Evolutionary conservation across 2,797 vertebrate species (phyloP).

Genomic region (Lerista edwardsae): DNA sequence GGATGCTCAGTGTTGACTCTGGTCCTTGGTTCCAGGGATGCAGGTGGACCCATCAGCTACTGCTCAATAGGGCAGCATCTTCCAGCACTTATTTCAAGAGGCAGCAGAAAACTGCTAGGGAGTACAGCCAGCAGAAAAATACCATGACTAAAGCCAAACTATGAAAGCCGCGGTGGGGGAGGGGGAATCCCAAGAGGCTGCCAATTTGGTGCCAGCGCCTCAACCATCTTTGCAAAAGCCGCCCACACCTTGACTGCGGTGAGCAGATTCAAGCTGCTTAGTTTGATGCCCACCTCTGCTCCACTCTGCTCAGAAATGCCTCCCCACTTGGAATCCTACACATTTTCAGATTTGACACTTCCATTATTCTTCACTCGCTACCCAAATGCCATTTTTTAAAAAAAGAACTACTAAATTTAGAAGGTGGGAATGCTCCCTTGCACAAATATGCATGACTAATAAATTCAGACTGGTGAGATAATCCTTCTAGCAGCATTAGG

Average conservation of each 20-base stretch:
- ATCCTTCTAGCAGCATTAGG: not conserved
- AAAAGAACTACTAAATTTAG: conserved; percentile 13
- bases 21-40: too few relatives aligned
- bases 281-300: conserved; percentile 29
- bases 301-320: conserved; percentile 18
- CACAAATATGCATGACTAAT: not conserved
- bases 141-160: not conserved
- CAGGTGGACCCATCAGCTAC: not conserved
- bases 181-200: not conserved
- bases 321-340: conserved; percentile 27
- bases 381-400: not conserved
- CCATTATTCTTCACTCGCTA: conserved; percentile 22
- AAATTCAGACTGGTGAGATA: not conserved
- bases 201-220: conserved; percentile 5
- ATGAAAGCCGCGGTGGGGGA: not conserved
- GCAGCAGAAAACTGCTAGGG: not conserved
- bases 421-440: not conserved
- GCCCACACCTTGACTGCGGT: not conserved
- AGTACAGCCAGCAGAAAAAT: not conserved
- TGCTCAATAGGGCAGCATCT: not conserved
- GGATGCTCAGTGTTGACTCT: not conserved
- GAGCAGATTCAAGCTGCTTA: not conserved
- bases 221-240: conserved; percentile 25
- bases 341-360: conserved; percentile 21
- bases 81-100: not conserved